Evolutionary conservation across 2,113 vertebrate genomes (phyloP).

Genomic region (Poeciliopsis retropinna): DNA sequence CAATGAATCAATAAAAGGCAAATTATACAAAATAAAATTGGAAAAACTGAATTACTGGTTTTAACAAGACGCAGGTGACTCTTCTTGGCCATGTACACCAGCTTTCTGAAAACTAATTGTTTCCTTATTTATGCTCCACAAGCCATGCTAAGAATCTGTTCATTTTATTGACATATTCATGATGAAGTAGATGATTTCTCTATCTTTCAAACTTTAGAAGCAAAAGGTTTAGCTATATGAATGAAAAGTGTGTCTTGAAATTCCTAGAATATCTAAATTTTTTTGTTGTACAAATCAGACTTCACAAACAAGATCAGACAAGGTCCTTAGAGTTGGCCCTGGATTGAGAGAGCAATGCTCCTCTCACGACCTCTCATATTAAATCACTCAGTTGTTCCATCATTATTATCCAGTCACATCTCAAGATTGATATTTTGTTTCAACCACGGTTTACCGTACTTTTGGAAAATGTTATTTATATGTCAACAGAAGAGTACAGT

Average conservation of each 20-base stretch:
- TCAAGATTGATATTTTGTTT: slow-evolving; percentile 31
- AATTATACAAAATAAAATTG: too few species aligned
- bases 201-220: too few species aligned
- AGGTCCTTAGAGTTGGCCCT: background rate
- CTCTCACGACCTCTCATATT: background rate
- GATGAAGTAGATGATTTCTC: too few species aligned
- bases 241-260: background rate
- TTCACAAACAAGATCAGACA: slow-evolving; percentile 3
- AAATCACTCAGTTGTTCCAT: slow-evolving; percentile 29
- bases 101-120: too few species aligned
- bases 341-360: background rate
- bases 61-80: too few species aligned
- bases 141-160: too few species aligned
- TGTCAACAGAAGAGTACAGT: slow-evolving; percentile 2
- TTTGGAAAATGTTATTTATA: slow-evolving; percentile 58
- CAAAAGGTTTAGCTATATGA: too few species aligned
- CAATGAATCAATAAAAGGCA: too few species aligned
- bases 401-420: slow-evolving; percentile 13
- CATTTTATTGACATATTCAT: too few species aligned
- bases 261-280: background rate
- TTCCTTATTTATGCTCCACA: too few species aligned
- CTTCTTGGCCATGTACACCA: too few species aligned
- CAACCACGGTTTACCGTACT: slow-evolving; percentile 35
- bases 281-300: background rate
- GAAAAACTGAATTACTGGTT: too few species aligned